Base-by-base conservation (phyloP, 2,888 invertebrate genomes). In the Luperina nickerlii region DNA sequence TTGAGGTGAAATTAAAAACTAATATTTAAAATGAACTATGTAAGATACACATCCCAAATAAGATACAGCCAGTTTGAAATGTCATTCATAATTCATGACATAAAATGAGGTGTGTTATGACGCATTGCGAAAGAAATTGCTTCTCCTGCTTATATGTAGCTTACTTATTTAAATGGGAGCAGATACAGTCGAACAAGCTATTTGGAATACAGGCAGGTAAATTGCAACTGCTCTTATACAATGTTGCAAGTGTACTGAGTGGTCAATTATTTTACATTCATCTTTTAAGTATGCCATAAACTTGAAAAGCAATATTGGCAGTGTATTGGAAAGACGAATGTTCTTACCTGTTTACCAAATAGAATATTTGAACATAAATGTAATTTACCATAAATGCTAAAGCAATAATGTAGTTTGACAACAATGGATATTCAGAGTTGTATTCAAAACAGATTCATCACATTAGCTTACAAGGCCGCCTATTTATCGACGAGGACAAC, bases 381-480 rank as follows among this genome's bases (percentile, higher is more conserved):
- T 51, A 66, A 45, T 71, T 18, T 27, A 72, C 11, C 18, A 69
- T 65, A 65, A 42, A 69, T 65, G 9, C 60, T 65, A 60, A 38
- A 72, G 18, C 1, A 45, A 51, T 84, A 24, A 73, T 45, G 42
- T 38, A 38, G 5, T 66, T 45, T 66, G 27, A 60, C 66, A 63
- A 85, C 54, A 81, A 78, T 69, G 18, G 27, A 27, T 18, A 13
- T 11, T 66, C 42, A 57, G 6, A 72, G 54, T 63, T 82, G 57
- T 82, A 82, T 84, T 75, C 63, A 82, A 72, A 76, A 57, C 24
- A 60, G 68, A 57, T 69, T 85, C 74, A 82, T 78, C 48, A 82
- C 86, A 84, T 78, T 85, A 82, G 72, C 68, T 38, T 32, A 74
- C 72, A 72, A 85, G 86, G 82, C 54, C 68, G 32, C 18, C 62